Base-by-base conservation (phyloP, 2,113 vertebrate genomes). In the Laticauda colubrina region DNA sequence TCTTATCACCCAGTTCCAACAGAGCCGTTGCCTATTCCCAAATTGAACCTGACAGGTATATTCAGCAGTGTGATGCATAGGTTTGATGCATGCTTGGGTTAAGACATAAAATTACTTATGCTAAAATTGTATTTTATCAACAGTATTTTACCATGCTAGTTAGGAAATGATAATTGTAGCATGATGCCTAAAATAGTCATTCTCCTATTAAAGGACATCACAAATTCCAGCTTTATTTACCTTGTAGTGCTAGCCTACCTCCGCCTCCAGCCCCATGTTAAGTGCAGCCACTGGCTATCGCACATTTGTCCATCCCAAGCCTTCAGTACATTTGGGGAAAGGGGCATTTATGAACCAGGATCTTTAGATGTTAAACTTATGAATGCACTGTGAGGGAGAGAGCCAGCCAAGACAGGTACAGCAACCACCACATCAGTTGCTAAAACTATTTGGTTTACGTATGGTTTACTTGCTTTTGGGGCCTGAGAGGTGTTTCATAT, bases 1-100 rank as follows among this genome's bases (percentile, higher is more conserved):
- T 99, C 99, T 0, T 99, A 99, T 56, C 98, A 99, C 43, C 99
- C 99, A 0, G 98, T 99, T 61, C 99, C 99, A 0, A 99, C 99
- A 0, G 99, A 99, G 92, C 99, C 99, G 6, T 95, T 99, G 91
- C 99, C 99, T 11, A 98, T 99, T 81, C 99, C 99, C 0, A 99
- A 99, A 93, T 96, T 99, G 91, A 99, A 99, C 95, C 97, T 99
- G 51, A 99, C 99, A 2, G 99, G 99, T 99, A 96, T 0, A 96
- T 97, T 81, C 75, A 39, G 39, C 24, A 0, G 48, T n/a, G 29
- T n/a, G 29, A 69, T 69, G 29, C 29, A 2, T 34, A 53, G 43
- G 2, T 15, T 64, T 34, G 56, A 56, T 87, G 69, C 1, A 2
- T 9, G 21, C 1, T 24, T 20, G 14, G 39, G 8, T 6, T 26